Base-by-base conservation (phyloP, 2,888 invertebrate genomes). In the Nudaria mundana region DNA sequence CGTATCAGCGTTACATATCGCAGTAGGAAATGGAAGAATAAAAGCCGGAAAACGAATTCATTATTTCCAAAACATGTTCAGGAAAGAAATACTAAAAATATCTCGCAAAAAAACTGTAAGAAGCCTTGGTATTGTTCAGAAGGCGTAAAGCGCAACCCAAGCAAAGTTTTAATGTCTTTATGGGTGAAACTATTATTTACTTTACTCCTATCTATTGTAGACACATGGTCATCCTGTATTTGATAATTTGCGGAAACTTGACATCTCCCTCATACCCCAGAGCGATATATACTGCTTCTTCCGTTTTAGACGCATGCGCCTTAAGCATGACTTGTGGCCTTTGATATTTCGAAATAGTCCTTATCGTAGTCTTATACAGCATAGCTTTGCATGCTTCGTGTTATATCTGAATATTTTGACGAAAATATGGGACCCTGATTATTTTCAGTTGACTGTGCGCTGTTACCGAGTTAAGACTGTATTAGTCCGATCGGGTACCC, bases 231-330 rank as follows among this genome's bases (percentile, higher is more conserved):
- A 20, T 20, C 20, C 20, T 20, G 61, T 58, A 57, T 60, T 44
- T 48, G 46, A 56, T 26, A 48, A 66, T 61, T 55, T 44, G 44
- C 42, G 55, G 52, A 65, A 64, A 57, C 55, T 35, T 29, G 29
- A 44, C 39, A 48, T 74, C 76, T 52, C 64, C 44, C 56, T 75
- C 63, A 38, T 22, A 44, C 52, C 30, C 36, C 25, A 14, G 23
- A 18, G 40, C 38, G 46, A 44, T 18, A 39, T 30, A 20, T 44
- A 48, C 43, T 22, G 47, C 30, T 28, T 37, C 65, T 66, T 52
- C 60, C 37, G 44, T 70, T 52, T 26, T 32, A 8, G 73, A 82
- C 85, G 84, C 84, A 84, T 83, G 84, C 83, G 76, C 80, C 40
- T 48, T 63, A 46, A 32, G 40, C 23, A 16, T 20, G 14, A 38